Base-by-base conservation (phyloP, 2,888 invertebrate genomes). In the Crematogaster levior region DNA sequence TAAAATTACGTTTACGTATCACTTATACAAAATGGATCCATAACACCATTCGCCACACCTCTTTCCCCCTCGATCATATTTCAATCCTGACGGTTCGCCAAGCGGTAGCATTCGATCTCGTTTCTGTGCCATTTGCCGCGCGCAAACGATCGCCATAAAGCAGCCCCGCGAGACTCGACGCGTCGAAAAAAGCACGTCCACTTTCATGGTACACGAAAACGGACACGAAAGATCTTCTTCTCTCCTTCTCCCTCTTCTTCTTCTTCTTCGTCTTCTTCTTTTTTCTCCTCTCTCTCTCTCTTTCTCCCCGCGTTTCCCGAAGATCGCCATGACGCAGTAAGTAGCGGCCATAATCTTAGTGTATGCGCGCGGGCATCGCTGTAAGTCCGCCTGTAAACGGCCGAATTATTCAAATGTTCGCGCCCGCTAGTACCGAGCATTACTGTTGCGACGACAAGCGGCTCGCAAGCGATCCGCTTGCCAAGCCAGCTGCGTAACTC, bases 331-430 rank as follows among this genome's bases (percentile, higher is more conserved):
- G 70, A 79, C 80, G 82, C 86, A 85, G 89, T 91, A 92, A 93
- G 92, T 93, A 92, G 92, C 92, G 89, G 86, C 87, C 92, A 93
- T 93, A 92, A 93, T 86, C 84, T 86, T 88, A 81, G 86, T 85
- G 86, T 87, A 89, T 89, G 89, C 84, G 88, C 88, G 85, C 85
- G 88, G 85, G 77, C 87, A 86, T 89, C 87, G 88, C 85, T 88
- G 89, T 90, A 91, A 91, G 91, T 92, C 90, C 89, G 93, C 93
- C 87, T 93, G 91, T 89, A 92, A 93, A 93, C 92, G 93, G 88
- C 87, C 82, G 84, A 93, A 93, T 93, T 93, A 93, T 93, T 93
- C 91, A 93, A 93, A 93, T 93, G 88, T 73, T 66, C 86, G 88
- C 84, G 87, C 87, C 86, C 88, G 86, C 90, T 86, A 88, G 90